A percentile compares a stretch with the other conserved stretches of the same genome.
Conservation (phyloP, 2,797 vertebrate genomes). For the Ctenosaura bakeri region DNA sequence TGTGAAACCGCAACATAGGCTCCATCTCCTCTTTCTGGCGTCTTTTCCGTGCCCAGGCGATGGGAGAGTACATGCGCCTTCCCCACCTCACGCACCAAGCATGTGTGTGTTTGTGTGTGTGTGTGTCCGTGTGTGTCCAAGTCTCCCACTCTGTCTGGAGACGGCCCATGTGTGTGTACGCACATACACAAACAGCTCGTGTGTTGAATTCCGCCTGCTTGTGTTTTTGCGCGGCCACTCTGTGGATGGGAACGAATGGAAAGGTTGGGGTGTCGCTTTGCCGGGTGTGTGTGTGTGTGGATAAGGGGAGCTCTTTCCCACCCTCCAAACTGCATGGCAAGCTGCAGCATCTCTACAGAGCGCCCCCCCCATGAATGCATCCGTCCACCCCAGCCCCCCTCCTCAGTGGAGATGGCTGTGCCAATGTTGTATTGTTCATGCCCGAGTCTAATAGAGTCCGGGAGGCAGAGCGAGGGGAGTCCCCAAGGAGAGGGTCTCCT, state of each 20-base stretch:
- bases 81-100: too few species aligned
- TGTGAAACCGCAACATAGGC: not conserved
- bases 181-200: too few species aligned
- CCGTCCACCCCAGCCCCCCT: not conserved
- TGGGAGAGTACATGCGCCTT: too few species aligned
- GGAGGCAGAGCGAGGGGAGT: constrained; percentile 15
- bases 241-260: not conserved
- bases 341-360: not conserved
- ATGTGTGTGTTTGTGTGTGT: constrained; percentile 23
- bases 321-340: not conserved
- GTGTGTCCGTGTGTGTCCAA: constrained; percentile 8
- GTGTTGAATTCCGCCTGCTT: too few species aligned
- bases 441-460: constrained; percentile 27
- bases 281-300: not conserved
- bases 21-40: too few species aligned
- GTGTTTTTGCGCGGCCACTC: too few species aligned
- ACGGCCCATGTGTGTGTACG: not conserved
- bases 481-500: constrained; percentile 69
- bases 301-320: constrained; percentile 11
- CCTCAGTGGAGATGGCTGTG: constrained; percentile 36
- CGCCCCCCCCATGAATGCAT: not conserved
- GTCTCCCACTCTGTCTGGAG: not conserved
- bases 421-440: constrained; percentile 24
- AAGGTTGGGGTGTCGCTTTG: not conserved
- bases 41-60: not conserved